phyloP scores from a whole-genome alignment of 2,888 invertebrate species.

The Fragum sueziense region DNA sequence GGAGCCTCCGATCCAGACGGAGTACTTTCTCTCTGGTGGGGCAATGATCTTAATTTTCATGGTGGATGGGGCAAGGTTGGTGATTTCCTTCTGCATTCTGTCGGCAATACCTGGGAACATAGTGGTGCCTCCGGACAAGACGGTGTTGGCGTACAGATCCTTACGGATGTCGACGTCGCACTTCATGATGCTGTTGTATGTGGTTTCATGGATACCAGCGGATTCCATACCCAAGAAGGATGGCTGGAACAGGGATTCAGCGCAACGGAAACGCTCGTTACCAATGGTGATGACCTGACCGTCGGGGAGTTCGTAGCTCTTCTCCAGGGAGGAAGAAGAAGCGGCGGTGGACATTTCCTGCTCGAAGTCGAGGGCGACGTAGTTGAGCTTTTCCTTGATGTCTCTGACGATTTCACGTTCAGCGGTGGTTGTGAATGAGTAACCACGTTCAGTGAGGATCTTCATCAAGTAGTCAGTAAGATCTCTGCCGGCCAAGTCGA shows the following conservation, averaged over 20 bases:
- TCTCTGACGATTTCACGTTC: conserved; percentile 79
- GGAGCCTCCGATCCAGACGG: conserved; percentile 23
- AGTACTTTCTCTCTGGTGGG: conserved; percentile 22
- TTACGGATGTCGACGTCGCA: conserved; percentile 27
- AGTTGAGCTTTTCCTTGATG: conserved; percentile 83
- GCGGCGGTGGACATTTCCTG: conserved; percentile 79
- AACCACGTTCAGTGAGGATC: conserved; percentile 24
- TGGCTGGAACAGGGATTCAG: conserved; percentile 23
- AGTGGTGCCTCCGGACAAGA: conserved; percentile 24
- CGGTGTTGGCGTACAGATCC: conserved; percentile 25
- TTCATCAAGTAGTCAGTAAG: conserved; percentile 26
- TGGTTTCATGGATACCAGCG: conserved; percentile 25
- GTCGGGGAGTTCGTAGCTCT: conserved; percentile 65
- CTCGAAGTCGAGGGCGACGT: conserved; percentile 78
- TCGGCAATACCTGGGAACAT: conserved; percentile 25
- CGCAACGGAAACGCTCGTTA: conserved; percentile 23
- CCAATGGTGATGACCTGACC: conserved; percentile 26
- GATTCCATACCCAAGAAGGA: conserved; percentile 65
- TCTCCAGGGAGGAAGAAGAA: conserved; percentile 75
- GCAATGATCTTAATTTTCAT: conserved; percentile 25
- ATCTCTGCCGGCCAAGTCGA: conserved; percentile 24
- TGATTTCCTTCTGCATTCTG: conserved; percentile 27
- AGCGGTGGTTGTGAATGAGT: conserved; percentile 27
- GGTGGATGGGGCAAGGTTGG: conserved; percentile 18
- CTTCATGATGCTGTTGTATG: conserved; percentile 26